Evolutionary conservation across 2,888 invertebrate species (phyloP).

Genomic region (Nemoura dubitans): DNA sequence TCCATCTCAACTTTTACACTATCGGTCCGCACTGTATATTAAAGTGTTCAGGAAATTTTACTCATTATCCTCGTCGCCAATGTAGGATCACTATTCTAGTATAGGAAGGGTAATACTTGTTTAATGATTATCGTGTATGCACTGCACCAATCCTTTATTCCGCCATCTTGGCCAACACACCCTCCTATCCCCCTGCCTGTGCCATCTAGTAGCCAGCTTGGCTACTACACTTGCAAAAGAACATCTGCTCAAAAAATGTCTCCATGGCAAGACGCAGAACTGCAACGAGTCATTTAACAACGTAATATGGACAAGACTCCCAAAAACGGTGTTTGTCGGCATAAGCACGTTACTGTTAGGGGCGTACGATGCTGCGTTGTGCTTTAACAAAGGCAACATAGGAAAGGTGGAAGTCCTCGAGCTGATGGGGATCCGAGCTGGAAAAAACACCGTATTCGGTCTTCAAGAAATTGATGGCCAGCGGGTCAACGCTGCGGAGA

Average conservation of each 20-base stretch:
- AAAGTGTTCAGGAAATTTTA: too few relatives aligned
- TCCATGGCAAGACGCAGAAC: slow-evolving; percentile 44
- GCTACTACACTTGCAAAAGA: background rate
- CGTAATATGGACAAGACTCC: slow-evolving; percentile 1
- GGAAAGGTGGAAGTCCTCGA: background rate
- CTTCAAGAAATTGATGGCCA: background rate
- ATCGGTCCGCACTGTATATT: background rate
- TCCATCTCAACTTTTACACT: slow-evolving; percentile 1
- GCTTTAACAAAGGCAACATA: background rate
- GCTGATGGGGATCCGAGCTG: background rate
- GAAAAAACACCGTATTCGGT: background rate
- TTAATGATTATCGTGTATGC: too few relatives aligned
- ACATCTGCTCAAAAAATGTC: slow-evolving; percentile 39
- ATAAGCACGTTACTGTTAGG: background rate
- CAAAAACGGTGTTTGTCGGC: slow-evolving; percentile 13
- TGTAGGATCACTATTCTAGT: too few relatives aligned
- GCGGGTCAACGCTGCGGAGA: background rate
- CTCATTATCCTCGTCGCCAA: too few relatives aligned
- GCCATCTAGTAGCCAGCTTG: too few relatives aligned
- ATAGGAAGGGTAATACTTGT: too few relatives aligned
- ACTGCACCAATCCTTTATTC: too few relatives aligned
- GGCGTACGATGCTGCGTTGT: slow-evolving; percentile 10
- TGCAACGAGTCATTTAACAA: slow-evolving; percentile 39
- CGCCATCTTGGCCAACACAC: too few relatives aligned
- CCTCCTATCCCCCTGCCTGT: too few relatives aligned